These are phyloP conservation scores for Paramisgurnus dabryanus DNA, from an alignment of 2,113 vertebrate species.

Conservation along the genomic window DNA sequence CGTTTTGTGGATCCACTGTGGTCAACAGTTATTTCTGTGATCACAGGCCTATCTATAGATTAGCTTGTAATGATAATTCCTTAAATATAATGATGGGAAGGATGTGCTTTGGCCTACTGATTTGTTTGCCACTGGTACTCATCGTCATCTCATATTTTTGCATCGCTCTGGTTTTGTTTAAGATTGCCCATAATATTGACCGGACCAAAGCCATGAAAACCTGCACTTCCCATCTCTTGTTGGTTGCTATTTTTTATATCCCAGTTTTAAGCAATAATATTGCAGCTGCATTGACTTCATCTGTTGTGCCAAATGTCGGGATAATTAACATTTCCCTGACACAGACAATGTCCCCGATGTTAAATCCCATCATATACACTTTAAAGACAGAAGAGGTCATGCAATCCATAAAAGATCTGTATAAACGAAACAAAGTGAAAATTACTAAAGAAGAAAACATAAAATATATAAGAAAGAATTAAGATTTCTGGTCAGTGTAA, in stretches of 20 bases:
- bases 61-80: constrained; percentile 24
- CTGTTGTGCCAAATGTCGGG: constrained; percentile 10
- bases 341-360: constrained; percentile 23
- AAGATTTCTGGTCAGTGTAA: not conserved
- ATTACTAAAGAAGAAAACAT: not conserved
- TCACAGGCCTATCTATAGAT: not conserved
- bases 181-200: constrained; percentile 25
- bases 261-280: constrained; percentile 14
- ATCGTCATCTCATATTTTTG: constrained; percentile 19
- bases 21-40: constrained; percentile 17
- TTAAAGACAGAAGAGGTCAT: constrained; percentile 43
- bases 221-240: constrained; percentile 27
- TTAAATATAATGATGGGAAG: not conserved
- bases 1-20: constrained; percentile 13
- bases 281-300: not conserved
- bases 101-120: not conserved
- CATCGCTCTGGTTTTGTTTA: constrained; percentile 40
- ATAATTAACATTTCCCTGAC: constrained; percentile 27
- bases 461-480: not conserved
- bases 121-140: not conserved
- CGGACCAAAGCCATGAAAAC: constrained; percentile 36
- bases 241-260: constrained; percentile 36
- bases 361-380: constrained; percentile 48
- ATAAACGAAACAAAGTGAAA: constrained; percentile 2
- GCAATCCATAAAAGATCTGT: constrained; percentile 34